phyloP scores from a whole-genome alignment of 2,888 invertebrate species.

The Dynastes maya region DNA sequence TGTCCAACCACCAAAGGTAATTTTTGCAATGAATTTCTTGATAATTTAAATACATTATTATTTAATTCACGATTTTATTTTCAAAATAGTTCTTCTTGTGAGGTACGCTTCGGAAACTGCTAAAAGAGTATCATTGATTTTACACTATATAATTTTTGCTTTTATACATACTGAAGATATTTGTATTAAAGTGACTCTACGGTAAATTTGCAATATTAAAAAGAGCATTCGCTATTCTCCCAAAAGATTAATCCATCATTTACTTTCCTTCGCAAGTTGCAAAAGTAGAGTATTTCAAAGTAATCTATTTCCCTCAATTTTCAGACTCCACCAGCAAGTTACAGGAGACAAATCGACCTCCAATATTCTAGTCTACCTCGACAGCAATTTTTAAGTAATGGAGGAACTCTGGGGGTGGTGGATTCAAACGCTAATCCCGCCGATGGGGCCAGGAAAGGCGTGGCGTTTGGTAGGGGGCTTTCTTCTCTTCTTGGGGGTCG shows the following conservation, averaged over 20 bases:
- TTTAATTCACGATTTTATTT: too few relatives aligned
- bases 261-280: not conserved
- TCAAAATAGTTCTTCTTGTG: too few relatives aligned
- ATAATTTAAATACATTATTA: too few relatives aligned
- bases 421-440: conserved; percentile 70
- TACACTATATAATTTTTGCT: too few relatives aligned
- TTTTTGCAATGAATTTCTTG: not conserved
- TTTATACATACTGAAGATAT: too few relatives aligned
- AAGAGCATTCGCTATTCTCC: too few relatives aligned
- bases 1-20: conserved; percentile 65
- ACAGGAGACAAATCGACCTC: conserved; percentile 82
- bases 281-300: not conserved
- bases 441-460: conserved; percentile 75
- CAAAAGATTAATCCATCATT: not conserved
- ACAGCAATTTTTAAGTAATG: conserved; percentile 74
- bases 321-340: conserved; percentile 84
- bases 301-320: conserved; percentile 18
- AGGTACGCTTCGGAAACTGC: too few relatives aligned
- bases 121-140: too few relatives aligned
- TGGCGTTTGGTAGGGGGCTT: conserved; percentile 82
- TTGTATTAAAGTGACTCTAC: too few relatives aligned
- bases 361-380: conserved; percentile 89
- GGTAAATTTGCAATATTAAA: too few relatives aligned
- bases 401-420: conserved; percentile 62
- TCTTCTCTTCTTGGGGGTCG: conserved; percentile 73